Evolutionary conservation across 1,140 invertebrate species (phyloP), one percentile per base, ranked within the genome.

Genomic region (Cataglyphis hispanica): DNA sequence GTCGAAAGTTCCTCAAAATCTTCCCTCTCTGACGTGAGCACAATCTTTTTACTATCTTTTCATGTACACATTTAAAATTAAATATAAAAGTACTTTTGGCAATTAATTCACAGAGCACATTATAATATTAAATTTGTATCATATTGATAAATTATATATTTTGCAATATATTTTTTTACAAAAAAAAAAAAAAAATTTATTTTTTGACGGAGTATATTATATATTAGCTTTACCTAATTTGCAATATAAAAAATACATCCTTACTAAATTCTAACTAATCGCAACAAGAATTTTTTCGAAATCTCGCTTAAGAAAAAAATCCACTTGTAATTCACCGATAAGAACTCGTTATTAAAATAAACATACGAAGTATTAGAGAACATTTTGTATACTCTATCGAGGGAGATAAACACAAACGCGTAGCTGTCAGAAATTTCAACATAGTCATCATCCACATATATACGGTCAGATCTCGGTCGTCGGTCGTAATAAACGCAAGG

Each of bases 1-100:
- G 77, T 69, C 63, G 40, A 56, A 80, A 69, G 40, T 40, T 22
- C 5, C 16, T 56, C 77, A 37, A 80, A 56, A 69, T 56, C 63
- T 31, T 13, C 25, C 8, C 40, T 16, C 16, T 46, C 43, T 61
- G n/a, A n/a, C n/a, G 31, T 13, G 19, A 34, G 8, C n/a, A 7
- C 37, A 22, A n/a, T 25, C 56, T 27, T 16, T 10, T 27, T 37
- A 6, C 40, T 37, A 0, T 43, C 25, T 46, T 50, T 25, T 25
- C 27, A 19, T 16, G 13, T 53, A 13, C n/a, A 37, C 40, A 19
- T 40, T 19, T 13, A 8, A 63, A 37, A 27, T 76, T 63, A 63
- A 1, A 3, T 50, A 50, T 50, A 40, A 76, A 34, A 63, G 43
- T 76, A 76, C 13, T 19, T 43, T 76, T 76, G 2, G 25, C 16